phyloP scores from a whole-genome alignment of 2,888 invertebrate genomes.

The Eumerus sabulonum region DNA sequence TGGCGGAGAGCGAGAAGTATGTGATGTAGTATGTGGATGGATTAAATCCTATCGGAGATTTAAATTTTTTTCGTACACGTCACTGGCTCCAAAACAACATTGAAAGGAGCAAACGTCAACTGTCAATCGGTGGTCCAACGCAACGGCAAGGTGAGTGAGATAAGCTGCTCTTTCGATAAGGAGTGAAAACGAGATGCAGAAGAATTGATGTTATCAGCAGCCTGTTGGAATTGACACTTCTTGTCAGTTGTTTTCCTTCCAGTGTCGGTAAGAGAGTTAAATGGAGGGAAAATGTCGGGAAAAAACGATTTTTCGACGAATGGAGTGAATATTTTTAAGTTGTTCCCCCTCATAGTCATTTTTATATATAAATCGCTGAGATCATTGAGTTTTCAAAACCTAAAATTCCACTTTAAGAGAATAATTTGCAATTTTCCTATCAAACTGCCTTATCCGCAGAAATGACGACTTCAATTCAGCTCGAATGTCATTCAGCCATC shows the following conservation, averaged over 20 bases:
- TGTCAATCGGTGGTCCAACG: slow-evolving; percentile 40
- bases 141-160: slow-evolving; percentile 17
- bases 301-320: no score
- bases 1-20: slow-evolving; percentile 29
- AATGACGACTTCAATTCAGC: slow-evolving; percentile 24
- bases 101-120: slow-evolving; percentile 3
- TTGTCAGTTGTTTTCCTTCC: accelerated
- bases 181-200: slow-evolving; percentile 33
- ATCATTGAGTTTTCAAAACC: no score
- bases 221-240: neutral
- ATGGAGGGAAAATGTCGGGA: no score
- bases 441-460: slow-evolving; percentile 14
- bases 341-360: no score
- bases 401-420: no score
- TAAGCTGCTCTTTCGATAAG: neutral
- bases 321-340: no score
- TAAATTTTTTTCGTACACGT: slow-evolving; percentile 51
- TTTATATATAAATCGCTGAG: no score
- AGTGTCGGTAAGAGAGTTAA: slow-evolving; percentile 18
- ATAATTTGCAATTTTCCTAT: no score
- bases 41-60: neutral
- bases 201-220: slow-evolving; percentile 43
- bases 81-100: slow-evolving; percentile 44
- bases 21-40: slow-evolving; percentile 44
- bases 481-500: slow-evolving; percentile 36